These are phyloP conservation scores for Pygocentrus nattereri DNA, from an alignment of 2,797 vertebrate genomes.

Conservation along the genomic window DNA sequence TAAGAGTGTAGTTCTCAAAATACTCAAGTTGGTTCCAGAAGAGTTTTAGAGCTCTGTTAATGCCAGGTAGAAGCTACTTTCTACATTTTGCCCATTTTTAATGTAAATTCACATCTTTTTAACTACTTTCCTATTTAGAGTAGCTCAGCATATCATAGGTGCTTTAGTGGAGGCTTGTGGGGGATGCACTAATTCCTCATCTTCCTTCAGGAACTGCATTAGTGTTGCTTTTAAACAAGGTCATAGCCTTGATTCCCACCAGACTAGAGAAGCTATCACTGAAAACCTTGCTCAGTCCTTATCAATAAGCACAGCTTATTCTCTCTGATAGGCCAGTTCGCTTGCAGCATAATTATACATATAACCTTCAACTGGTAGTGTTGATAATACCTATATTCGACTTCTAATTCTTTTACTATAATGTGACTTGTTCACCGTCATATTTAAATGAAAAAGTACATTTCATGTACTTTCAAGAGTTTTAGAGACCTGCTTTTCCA, in stretches of 20 bases:
- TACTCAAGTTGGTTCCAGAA: no score
- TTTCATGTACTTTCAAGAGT: no score
- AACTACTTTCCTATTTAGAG: neutral
- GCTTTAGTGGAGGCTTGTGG: neutral
- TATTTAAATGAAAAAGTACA: no score
- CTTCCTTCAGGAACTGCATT: neutral
- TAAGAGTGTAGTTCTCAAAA: no score
- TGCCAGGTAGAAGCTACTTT: neutral
- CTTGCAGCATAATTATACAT: neutral
- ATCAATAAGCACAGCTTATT: conserved; percentile 42
- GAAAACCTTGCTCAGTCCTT: conserved; percentile 40
- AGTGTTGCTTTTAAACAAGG: conserved; percentile 62
- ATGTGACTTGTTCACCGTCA: neutral
- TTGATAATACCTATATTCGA: neutral
- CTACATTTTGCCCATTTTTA: neutral
- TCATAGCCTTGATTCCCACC: conserved; percentile 62
- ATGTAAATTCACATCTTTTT: no score
- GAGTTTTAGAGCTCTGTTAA: no score
- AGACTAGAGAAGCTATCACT: conserved; percentile 65
- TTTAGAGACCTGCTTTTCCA: no score
- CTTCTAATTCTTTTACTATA: neutral
- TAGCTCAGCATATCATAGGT: neutral
- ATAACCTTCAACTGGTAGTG: neutral
- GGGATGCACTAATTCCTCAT: no score
- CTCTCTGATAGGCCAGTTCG: conserved; percentile 1